Evolutionary conservation across 92 coral and sea anemone species (phyloP).

Genomic region (Palythoa grandiflora): DNA sequence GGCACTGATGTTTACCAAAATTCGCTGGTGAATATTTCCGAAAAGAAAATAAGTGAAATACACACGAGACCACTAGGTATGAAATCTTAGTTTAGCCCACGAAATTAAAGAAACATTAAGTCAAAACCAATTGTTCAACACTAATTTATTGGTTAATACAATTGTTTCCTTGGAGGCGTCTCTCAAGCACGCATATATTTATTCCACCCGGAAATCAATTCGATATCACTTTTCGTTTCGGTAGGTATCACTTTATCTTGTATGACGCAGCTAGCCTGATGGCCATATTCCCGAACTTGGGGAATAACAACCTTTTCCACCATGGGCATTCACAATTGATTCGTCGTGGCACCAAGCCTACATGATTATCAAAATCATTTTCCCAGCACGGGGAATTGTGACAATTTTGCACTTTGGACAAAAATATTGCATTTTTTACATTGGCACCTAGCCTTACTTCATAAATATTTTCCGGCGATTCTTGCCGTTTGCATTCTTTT

Average conservation of each 20-base stretch:
- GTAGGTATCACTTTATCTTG: not conserved
- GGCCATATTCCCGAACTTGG: not conserved
- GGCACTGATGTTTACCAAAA: constrained; percentile 9
- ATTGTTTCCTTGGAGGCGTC: not conserved
- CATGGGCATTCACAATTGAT: constrained; percentile 10
- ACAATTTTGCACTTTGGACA: not conserved
- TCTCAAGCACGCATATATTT: not conserved
- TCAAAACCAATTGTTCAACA: not conserved
- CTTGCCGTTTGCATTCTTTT: not conserved
- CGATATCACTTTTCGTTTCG: not conserved
- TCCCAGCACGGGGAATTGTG: not conserved
- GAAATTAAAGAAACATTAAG: not conserved
- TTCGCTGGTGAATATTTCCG: not conserved
- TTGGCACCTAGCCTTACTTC: not conserved
- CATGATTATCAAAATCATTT: not conserved
- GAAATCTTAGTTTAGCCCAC: not conserved
- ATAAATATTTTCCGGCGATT: not conserved
- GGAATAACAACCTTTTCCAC: not conserved
- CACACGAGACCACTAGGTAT: not conserved
- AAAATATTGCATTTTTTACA: not conserved
- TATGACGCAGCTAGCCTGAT: not conserved
- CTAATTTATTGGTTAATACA: not conserved
- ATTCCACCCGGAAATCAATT: not conserved
- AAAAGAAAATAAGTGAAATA: no score
- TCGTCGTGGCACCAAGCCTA: constrained; percentile 27